These are phyloP conservation scores for Microtus pennsylvanicus DNA, from an alignment of 2,113 vertebrate genomes.

Conservation along the genomic window DNA sequence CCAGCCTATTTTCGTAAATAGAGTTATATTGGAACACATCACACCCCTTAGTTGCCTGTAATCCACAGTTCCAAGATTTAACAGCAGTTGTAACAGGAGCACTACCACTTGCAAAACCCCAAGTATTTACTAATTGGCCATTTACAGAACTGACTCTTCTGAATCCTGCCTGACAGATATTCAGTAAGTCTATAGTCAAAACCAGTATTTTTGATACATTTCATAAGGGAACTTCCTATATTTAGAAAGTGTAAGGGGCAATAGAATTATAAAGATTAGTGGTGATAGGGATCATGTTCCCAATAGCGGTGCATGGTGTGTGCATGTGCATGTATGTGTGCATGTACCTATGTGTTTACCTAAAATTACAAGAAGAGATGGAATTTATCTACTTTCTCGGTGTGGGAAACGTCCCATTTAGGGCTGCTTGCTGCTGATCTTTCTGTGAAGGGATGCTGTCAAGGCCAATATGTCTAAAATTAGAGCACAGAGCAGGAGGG, in stretches of 20 bases:
- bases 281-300: not conserved
- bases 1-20: not conserved
- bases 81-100: not conserved
- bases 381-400: slow-evolving; percentile 10
- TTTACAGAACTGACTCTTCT: not conserved
- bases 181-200: slow-evolving; percentile 21
- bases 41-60: not conserved
- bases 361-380: slow-evolving; percentile 45
- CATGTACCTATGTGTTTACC: not conserved
- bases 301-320: too few relatives aligned
- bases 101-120: not conserved
- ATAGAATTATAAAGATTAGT: slow-evolving; percentile 27
- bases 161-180: not conserved
- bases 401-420: slow-evolving; percentile 35
- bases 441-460: slow-evolving; percentile 56
- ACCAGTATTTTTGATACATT: not conserved
- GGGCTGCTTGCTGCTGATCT: slow-evolving; percentile 19
- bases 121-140: not conserved
- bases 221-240: not conserved
- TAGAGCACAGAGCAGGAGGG: slow-evolving; percentile 53
- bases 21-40: slow-evolving; percentile 31
- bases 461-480: slow-evolving; percentile 63
- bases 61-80: not conserved
- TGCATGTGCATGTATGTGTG: not conserved
- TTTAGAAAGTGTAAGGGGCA: slow-evolving; percentile 34